phyloP scores from a whole-genome alignment of 1,140 invertebrate species.

The Drosophila parabipectinata region DNA sequence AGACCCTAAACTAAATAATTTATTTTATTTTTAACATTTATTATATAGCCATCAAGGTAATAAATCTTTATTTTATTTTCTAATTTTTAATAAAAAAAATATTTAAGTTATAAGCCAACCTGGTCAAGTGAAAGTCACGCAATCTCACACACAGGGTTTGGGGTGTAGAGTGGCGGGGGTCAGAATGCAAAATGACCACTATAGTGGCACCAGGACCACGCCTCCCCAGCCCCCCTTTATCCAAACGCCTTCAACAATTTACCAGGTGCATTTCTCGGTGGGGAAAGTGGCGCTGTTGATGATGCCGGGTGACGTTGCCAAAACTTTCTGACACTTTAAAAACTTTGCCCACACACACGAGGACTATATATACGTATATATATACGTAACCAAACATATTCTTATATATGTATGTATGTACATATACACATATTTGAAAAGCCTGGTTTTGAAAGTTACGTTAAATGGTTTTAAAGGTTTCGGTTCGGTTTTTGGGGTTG shows the following conservation, averaged over 20 bases:
- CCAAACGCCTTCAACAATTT: conserved; percentile 12
- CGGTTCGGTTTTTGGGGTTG: conserved; percentile 50
- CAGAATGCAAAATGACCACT: conserved; percentile 2
- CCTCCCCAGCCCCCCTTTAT: no score
- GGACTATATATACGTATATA: not conserved
- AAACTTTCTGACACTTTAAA: conserved; percentile 72
- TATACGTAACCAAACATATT: not conserved
- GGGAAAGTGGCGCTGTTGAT: conserved; percentile 60
- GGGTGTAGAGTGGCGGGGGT: not conserved
- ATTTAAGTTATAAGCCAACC: no score
- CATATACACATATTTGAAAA: conserved; percentile 16
- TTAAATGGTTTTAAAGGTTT: conserved; percentile 68
- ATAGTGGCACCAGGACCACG: not conserved
- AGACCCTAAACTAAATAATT: not conserved
- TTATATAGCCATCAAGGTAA: not conserved
- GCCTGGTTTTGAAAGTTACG: conserved; percentile 60
- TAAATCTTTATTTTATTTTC: conserved; percentile 1
- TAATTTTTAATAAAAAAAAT: not conserved
- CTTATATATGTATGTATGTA: not conserved
- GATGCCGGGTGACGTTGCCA: conserved; percentile 55
- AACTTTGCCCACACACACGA: conserved; percentile 47
- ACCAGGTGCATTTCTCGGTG: conserved; percentile 17
- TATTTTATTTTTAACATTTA: not conserved
- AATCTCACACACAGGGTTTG: not conserved
- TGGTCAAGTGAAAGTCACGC: not conserved